phyloP scores from a whole-genome alignment of 2,888 invertebrate species.

The Limulus polyphemus region DNA sequence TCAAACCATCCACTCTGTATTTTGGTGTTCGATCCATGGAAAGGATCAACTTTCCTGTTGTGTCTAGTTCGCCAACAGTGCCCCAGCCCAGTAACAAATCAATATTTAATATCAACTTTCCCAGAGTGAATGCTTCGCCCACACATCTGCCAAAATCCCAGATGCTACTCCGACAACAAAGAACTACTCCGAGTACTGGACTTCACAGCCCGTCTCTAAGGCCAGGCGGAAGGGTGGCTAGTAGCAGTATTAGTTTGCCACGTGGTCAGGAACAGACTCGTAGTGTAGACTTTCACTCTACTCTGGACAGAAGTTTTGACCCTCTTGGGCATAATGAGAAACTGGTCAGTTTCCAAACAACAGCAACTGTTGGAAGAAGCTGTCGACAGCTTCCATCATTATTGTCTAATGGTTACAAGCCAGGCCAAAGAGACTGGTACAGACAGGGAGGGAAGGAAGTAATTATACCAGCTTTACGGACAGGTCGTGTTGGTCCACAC shows the following conservation, averaged over 20 bases:
- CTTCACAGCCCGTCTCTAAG: neutral
- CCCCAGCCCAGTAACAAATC: slow-evolving; percentile 30
- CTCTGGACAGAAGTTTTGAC: slow-evolving; percentile 5
- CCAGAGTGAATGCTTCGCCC: slow-evolving; percentile 87
- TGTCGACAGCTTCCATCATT: slow-evolving; percentile 58
- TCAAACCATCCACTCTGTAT: slow-evolving; percentile 76
- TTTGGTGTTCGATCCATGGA: slow-evolving; percentile 27
- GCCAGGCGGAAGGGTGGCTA: neutral
- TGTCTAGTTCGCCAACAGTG: slow-evolving; percentile 39
- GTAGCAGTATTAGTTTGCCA: neutral
- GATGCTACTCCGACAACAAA: slow-evolving; percentile 15
- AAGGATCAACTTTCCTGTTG: slow-evolving; percentile 36
- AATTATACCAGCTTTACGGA: too few species aligned
- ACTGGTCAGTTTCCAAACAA: slow-evolving; percentile 56
- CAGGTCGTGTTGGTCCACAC: too few species aligned
- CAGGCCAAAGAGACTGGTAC: slow-evolving; percentile 15
- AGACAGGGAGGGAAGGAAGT: too few species aligned
- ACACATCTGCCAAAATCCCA: slow-evolving; percentile 47
- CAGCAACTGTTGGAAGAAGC: slow-evolving; percentile 59
- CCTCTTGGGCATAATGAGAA: slow-evolving; percentile 39
- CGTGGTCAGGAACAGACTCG: neutral
- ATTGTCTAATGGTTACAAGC: slow-evolving; percentile 66
- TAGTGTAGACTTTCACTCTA: neutral
- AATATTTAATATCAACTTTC: slow-evolving; percentile 55
- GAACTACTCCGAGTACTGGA: slow-evolving; percentile 2